Evolutionary conservation across 2,797 vertebrate species (phyloP).

Genomic region (Alcedo atthis): DNA sequence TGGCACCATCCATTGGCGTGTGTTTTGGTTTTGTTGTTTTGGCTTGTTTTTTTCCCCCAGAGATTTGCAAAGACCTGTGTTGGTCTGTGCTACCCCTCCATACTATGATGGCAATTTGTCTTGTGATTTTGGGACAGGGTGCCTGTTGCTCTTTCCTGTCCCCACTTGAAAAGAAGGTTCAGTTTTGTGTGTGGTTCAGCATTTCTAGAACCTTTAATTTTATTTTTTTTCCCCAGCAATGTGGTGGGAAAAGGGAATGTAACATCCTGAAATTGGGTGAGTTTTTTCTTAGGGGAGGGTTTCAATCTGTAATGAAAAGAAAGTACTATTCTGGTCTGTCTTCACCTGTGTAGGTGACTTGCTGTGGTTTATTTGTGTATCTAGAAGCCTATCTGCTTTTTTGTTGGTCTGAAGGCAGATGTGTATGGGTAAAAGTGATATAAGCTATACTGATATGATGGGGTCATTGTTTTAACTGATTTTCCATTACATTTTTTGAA

Average conservation of each 20-base stretch:
- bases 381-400: background rate
- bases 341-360: background rate
- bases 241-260: background rate
- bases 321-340: background rate
- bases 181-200: background rate
- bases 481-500: background rate
- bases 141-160: background rate
- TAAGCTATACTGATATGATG: background rate
- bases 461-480: accelerated
- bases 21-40: background rate
- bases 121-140: background rate
- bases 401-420: background rate
- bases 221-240: background rate
- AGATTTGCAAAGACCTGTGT: background rate
- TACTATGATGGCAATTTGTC: background rate
- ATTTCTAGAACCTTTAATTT: background rate
- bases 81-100: accelerated
- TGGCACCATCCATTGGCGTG: background rate
- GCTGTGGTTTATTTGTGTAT: background rate
- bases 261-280: background rate
- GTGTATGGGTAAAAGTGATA: background rate
- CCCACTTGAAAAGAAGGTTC: background rate
- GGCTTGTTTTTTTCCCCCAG: too few species aligned
- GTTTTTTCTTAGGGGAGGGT: background rate
- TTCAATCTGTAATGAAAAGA: background rate